A percentile compares a stretch with the other conserved stretches of the same genome.
These are phyloP conservation scores for Pachypanchax playfairii DNA, from an alignment of 2,113 vertebrate species.

Conservation along the genomic window DNA sequence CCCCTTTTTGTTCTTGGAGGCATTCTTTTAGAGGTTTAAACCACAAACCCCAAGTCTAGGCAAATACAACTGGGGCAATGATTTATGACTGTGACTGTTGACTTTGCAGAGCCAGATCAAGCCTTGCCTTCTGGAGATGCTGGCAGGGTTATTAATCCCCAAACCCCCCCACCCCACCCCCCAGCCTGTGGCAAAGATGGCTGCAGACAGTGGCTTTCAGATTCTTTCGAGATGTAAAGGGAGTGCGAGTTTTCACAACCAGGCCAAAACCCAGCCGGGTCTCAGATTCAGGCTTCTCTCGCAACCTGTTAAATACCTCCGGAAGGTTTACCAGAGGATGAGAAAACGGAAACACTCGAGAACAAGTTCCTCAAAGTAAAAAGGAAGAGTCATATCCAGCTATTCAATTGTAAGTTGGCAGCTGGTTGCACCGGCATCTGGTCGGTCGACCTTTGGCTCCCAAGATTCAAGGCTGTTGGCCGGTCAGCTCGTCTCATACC, in stretches of 20 bases:
- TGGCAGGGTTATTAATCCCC: slow-evolving; percentile 50
- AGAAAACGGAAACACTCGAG: slow-evolving; percentile 51
- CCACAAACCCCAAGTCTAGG: slow-evolving; percentile 53
- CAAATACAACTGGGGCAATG: slow-evolving; percentile 72
- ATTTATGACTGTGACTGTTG: slow-evolving; percentile 68
- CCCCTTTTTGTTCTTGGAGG: slow-evolving; percentile 57
- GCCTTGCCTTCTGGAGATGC: slow-evolving; percentile 46
- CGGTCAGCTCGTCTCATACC: background rate
- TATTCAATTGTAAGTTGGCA: slow-evolving; percentile 16
- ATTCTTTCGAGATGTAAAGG: slow-evolving; percentile 52
- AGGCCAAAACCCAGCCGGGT: slow-evolving; percentile 64
- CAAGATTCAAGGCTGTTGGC: background rate
- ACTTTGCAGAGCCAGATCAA: slow-evolving; percentile 55
- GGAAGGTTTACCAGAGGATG: slow-evolving; percentile 60
- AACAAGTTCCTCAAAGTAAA: slow-evolving; percentile 21
- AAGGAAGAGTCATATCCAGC: slow-evolving; percentile 9
- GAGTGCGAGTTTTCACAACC: slow-evolving; percentile 79
- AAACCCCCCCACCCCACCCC: slow-evolving; percentile 52
- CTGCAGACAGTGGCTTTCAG: slow-evolving; percentile 69
- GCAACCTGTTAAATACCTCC: slow-evolving; percentile 74
- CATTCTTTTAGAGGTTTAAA: slow-evolving; percentile 53
- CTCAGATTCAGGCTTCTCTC: slow-evolving; percentile 39
- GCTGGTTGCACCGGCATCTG: slow-evolving; percentile 15
- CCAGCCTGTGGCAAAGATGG: slow-evolving; percentile 42
- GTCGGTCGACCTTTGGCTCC: no score